Conservation (phyloP, 2,888 invertebrate genomes). For the Drosophila picticornis region DNA sequence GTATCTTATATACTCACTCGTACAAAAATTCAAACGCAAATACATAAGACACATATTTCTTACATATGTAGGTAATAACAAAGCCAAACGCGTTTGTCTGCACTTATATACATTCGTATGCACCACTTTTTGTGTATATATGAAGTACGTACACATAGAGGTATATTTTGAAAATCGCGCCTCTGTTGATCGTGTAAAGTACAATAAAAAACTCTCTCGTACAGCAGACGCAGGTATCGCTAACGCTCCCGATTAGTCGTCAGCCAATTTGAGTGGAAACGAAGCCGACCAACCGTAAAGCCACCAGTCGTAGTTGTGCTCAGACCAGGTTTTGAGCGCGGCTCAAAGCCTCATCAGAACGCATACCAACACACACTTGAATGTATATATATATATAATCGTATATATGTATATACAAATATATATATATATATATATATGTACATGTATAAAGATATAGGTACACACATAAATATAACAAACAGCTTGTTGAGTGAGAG, state of each 20-base stretch:
- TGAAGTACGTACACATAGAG: background rate
- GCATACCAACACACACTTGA: slow-evolving; percentile 5
- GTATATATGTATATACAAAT: background rate
- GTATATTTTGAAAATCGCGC: slow-evolving; percentile 31
- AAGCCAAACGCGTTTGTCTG: slow-evolving; percentile 12
- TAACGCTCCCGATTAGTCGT: slow-evolving; percentile 64
- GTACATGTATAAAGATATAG: background rate
- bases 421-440: background rate
- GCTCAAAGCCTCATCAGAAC: slow-evolving; percentile 48
- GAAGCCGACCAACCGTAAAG: slow-evolving; percentile 73
- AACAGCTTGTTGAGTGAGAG: slow-evolving; percentile 44
- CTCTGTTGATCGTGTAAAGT: slow-evolving; percentile 39
- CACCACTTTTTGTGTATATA: background rate
- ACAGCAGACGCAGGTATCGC: slow-evolving; percentile 28
- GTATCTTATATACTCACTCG: background rate
- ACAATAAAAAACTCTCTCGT: slow-evolving; percentile 34
- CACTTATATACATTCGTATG: slow-evolving; percentile 1
- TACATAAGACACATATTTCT: background rate
- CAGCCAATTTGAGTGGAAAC: slow-evolving; percentile 63
- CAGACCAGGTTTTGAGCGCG: slow-evolving; percentile 64
- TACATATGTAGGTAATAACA: background rate
- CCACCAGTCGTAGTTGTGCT: slow-evolving; percentile 23
- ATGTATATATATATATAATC: background rate
- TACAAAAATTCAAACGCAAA: background rate
- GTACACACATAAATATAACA: background rate